Base-by-base conservation (phyloP, 2,113 vertebrate genomes). In the Pogonocichla stellata region DNA sequence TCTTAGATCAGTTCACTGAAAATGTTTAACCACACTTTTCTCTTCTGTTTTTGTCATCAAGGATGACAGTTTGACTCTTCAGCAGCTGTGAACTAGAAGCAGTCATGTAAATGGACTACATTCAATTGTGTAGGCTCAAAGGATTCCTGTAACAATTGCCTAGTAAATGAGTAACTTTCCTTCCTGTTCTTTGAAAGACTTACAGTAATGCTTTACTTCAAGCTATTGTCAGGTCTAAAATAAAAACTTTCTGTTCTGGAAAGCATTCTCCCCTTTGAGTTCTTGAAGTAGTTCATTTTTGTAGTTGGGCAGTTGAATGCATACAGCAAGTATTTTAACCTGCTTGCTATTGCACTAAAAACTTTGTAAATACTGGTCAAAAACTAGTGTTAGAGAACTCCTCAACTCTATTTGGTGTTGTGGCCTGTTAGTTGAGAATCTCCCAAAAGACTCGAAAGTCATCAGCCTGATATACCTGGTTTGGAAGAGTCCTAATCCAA, bases 1-100 rank as follows among this genome's bases (percentile, higher is more conserved):
- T 89, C 40, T 86, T 43, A 50, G 57, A 34, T 75, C 42, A 80
- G 48, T 70, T 92, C 86, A 54, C 67, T 86, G 83, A 79, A 93
- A 93, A 45, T 80, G 60, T 86, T 83, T 73, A 70, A 83, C 89
- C 72, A 29, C 80, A 34, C 36, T 81, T 81, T 90, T 77, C 61
- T 74, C 47, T 78, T 84, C 78, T 85, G 43, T 31, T 95, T 93
- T 60, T 85, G 54, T 80, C 86, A 65, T 75, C 54, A 90, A 58
- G 28, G 43, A 7, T 85, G 57, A 60, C 72, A 79, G 33, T 47
- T 82, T 74, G 53, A 82, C 50, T 53, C 72, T 65, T 69, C 38
- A 90, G 50, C 64, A 95, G 56, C 83, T 81, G 43, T 91, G 66
- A 87, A 54, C 33, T 82, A 74, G 65, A 90, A 91, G 57, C 24